Conservation (phyloP, 2,888 invertebrate species). For the Apamea sordens region DNA sequence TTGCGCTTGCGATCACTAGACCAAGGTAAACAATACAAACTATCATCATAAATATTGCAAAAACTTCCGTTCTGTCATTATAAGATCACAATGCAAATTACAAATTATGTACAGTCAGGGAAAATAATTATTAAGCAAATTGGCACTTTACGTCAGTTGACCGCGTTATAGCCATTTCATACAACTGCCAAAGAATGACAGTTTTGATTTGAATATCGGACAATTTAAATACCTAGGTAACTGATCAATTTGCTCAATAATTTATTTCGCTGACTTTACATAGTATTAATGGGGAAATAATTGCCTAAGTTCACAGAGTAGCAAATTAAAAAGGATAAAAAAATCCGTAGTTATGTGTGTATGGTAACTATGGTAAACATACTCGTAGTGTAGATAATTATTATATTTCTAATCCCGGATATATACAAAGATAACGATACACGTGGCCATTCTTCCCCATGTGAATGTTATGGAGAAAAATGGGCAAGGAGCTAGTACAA, state of each 20-base stretch:
- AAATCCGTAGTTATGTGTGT: neutral
- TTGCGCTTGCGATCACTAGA: neutral
- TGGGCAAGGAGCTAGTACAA: neutral
- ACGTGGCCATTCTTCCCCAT: neutral
- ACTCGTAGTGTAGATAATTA: neutral
- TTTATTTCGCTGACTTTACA: neutral
- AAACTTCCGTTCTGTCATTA: neutral
- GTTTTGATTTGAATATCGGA: neutral
- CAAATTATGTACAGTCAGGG: neutral
- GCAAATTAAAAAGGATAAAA: neutral
- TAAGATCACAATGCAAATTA: neutral
- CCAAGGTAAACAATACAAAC: neutral
- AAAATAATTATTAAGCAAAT: neutral
- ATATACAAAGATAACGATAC: neutral
- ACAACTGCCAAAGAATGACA: neutral
- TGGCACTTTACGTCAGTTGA: too few relatives aligned
- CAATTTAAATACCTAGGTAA: neutral
- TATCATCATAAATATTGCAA: neutral
- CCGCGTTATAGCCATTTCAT: neutral
- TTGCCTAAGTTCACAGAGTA: slow-evolving; percentile 6
- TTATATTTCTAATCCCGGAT: neutral
- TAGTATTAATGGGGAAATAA: neutral
- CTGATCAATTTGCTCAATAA: neutral
- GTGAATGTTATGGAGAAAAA: neutral
- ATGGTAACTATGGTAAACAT: neutral